phyloP scores from a whole-genome alignment of 2,113 vertebrate genomes.

The Microtus richardsoni region DNA sequence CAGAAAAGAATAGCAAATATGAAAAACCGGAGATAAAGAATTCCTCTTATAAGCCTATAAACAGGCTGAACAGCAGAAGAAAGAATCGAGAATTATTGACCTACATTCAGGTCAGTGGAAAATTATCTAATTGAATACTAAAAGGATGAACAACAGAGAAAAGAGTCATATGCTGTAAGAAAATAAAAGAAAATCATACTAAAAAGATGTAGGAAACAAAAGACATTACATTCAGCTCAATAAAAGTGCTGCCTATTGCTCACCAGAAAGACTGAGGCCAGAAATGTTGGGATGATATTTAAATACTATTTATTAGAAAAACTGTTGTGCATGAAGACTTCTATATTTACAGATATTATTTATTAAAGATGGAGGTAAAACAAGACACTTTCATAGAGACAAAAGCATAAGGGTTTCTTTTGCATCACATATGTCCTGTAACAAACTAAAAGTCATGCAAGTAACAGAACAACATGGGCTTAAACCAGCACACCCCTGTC shows the following conservation, averaged over 20 bases:
- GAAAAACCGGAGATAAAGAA: conserved; percentile 17
- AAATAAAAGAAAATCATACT: not conserved
- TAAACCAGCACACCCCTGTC: too few relatives aligned
- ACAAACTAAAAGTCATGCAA: not conserved
- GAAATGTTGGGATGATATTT: not conserved
- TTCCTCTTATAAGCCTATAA: not conserved
- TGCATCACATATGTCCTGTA: not conserved
- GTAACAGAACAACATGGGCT: not conserved
- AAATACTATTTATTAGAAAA: not conserved
- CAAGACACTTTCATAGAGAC: not conserved
- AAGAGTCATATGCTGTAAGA: not conserved
- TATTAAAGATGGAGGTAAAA: conserved; percentile 16
- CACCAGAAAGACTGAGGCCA: not conserved
- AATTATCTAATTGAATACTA: not conserved
- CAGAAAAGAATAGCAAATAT: not conserved
- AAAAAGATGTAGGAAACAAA: not conserved
- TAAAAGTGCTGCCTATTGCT: not conserved
- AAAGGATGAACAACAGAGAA: not conserved
- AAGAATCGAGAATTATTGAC: not conserved
- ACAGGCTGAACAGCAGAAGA: not conserved
- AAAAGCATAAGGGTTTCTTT: not conserved
- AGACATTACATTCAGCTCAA: not conserved
- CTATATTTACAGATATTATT: not conserved
- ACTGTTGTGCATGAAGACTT: not conserved
- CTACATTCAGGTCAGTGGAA: not conserved